Conservation (phyloP, 2,888 invertebrate genomes). For the Amiota minor region DNA sequence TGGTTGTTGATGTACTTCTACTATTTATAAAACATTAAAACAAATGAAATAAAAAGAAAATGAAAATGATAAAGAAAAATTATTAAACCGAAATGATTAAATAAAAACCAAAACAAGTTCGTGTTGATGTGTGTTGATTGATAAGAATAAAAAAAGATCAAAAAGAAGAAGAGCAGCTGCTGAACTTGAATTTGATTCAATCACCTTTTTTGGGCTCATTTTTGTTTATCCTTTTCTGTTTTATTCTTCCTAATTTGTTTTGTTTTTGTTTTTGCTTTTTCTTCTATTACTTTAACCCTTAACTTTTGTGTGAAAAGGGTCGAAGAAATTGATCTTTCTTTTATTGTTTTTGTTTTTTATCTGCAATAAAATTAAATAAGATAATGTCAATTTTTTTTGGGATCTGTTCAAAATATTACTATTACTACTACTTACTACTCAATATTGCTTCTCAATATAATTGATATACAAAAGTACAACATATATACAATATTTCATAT, state of each 20-base stretch:
- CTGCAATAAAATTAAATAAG: constrained; percentile 31
- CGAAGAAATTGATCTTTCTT: too few species aligned
- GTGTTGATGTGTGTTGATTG: constrained; percentile 42
- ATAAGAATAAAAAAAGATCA: not conserved
- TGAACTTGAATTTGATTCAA: constrained; percentile 7
- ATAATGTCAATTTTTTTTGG: constrained; percentile 53
- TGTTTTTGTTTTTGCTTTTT: not conserved
- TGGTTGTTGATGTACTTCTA: constrained; percentile 59
- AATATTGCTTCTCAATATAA: too few species aligned
- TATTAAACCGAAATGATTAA: constrained; percentile 37
- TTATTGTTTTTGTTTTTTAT: too few species aligned
- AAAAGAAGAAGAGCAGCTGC: too few species aligned
- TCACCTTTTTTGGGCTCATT: not conserved
- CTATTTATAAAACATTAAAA: too few species aligned
- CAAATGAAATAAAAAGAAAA: not conserved
- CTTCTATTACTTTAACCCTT: not conserved
- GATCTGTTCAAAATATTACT: constrained; percentile 60
- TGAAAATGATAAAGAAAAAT: too few species aligned
- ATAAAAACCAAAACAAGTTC: constrained; percentile 32
- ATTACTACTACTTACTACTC: too few species aligned
- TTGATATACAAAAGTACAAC: not conserved
- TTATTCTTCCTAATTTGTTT: not conserved
- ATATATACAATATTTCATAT: constrained; percentile 8
- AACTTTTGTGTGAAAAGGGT: too few species aligned
- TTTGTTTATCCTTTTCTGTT: not conserved